These are phyloP conservation scores for Trematocara marginatum DNA, from an alignment of 2,113 vertebrate genomes.

Conservation along the genomic window DNA sequence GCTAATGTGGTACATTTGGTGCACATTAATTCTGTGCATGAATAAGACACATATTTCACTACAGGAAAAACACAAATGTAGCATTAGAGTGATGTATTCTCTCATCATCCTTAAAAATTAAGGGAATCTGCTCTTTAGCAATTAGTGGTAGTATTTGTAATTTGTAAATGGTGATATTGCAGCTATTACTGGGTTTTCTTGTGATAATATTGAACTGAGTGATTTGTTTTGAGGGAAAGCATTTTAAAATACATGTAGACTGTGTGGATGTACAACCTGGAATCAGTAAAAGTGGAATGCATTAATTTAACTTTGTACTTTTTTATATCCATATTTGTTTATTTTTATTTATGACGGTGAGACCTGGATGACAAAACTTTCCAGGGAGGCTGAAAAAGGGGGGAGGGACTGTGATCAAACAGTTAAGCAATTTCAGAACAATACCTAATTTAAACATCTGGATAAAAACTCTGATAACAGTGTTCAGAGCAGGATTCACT, in stretches of 20 bases:
- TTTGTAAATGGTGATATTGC: constrained; percentile 53
- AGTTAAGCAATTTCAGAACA: not conserved
- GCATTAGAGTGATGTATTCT: constrained; percentile 40
- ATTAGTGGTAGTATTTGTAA: constrained; percentile 23
- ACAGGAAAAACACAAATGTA: constrained; percentile 57
- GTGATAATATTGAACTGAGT: constrained; percentile 24
- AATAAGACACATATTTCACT: constrained; percentile 64
- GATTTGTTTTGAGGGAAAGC: constrained; percentile 44
- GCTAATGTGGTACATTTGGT: constrained; percentile 59
- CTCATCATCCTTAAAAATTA: constrained; percentile 47
- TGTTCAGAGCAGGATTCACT: not conserved
- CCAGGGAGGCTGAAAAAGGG: not conserved
- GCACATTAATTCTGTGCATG: constrained; percentile 70
- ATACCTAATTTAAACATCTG: not conserved
- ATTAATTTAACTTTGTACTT: not conserved
- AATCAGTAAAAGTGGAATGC: not conserved
- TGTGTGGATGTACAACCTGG: not conserved
- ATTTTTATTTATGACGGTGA: not conserved
- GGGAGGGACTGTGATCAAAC: not conserved
- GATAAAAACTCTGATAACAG: not conserved
- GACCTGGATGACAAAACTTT: not conserved
- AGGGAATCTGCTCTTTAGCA: constrained; percentile 52
- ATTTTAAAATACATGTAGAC: constrained; percentile 36
- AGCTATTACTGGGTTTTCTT: constrained; percentile 47
- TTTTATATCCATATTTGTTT: not conserved